Conservation (phyloP, 2,113 vertebrate genomes). For the Oxygymnocypris stewartii region DNA sequence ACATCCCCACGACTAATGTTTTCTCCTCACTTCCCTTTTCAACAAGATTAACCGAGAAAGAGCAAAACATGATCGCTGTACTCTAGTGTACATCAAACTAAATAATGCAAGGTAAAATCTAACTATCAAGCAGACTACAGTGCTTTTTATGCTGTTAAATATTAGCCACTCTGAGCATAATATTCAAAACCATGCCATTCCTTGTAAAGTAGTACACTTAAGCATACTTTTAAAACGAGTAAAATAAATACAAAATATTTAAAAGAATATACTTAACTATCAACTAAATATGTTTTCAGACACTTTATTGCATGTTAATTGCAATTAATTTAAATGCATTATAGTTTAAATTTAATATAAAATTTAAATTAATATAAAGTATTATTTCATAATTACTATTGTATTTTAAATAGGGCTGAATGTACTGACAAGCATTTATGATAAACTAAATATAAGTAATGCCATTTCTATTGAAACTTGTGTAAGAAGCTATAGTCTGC, state of each 20-base stretch:
- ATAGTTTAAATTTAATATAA: not conserved
- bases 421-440: too few relatives aligned
- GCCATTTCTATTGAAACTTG: too few relatives aligned
- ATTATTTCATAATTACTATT: too few relatives aligned
- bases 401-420: too few relatives aligned
- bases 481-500: too few relatives aligned
- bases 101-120: not conserved
- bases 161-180: not conserved
- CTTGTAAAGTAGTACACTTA: not conserved
- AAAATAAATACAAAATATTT: too few relatives aligned
- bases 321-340: not conserved
- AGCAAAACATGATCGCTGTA: not conserved
- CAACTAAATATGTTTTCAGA: not conserved
- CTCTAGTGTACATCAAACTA: not conserved
- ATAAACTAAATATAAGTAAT: too few relatives aligned
- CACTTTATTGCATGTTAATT: not conserved
- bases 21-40: not conserved
- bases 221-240: too few relatives aligned
- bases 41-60: not conserved
- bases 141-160: not conserved
- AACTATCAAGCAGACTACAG: not conserved
- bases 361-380: too few relatives aligned
- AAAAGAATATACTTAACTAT: too few relatives aligned
- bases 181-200: not conserved
- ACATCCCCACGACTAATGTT: not conserved